Base-by-base conservation (phyloP, 1,140 invertebrate genomes). In the Grapholita molesta region DNA sequence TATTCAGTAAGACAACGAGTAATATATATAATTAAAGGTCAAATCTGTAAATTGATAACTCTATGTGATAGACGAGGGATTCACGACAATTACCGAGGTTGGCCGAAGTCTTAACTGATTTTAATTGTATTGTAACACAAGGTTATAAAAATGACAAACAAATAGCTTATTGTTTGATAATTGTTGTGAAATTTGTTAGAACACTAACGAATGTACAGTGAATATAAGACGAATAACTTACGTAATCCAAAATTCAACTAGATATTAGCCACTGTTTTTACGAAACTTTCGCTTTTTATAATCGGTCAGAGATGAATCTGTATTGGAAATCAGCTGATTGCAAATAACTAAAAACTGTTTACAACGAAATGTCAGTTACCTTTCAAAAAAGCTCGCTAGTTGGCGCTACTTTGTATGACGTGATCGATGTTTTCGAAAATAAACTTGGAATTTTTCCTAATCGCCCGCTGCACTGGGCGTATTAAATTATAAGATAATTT, bases 371-470 rank as follows among this genome's bases (percentile, higher is more conserved):
- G 84, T 86, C 85, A 89, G 84, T 61, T 72, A 72, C 78, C 69
- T 89, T 82, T 23, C 33, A 71, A 79, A 84, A 89, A 85, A 85
- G 70, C 72, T 67, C 71, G 28, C 70, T 78, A 90, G 87, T 75
- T 81, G 79, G 79, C 84, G 81, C 82, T 78, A 82, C 74, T 61
- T 32, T 67, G 30, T 24, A 65, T 87, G 88, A 90, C 88, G 82
- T 79, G 72, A 80, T 74, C 76, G 79, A 89, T 88, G 82, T 88
- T 90, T 91, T 91, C 86, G 76, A 91, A 91, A 90, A 90, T 90
- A 90, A 91, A 91, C 86, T 90, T 74, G 72, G 77, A 79, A 78
- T 83, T 85, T 85, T 86, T 85, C 82, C 76, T 81, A 76, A 81
- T 82, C 77, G 77, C 75, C 76, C 69, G 73, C 21, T 69, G 75